These are phyloP conservation scores for Melanotaenia pygmaea DNA, from an alignment of 2,797 vertebrate species.

Conservation along the genomic window DNA sequence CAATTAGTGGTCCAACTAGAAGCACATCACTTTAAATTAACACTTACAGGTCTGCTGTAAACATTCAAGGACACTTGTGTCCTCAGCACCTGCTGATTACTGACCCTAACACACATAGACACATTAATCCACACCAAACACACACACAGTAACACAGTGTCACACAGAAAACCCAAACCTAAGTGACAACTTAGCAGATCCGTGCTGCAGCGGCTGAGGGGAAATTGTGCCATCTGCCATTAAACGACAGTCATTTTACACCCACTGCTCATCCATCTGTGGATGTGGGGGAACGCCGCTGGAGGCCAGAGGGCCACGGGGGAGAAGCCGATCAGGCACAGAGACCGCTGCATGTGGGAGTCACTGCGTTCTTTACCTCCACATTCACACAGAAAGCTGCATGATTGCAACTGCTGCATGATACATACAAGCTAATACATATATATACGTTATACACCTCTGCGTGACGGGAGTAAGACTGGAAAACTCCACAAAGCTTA, in stretches of 20 bases:
- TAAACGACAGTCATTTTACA: conserved; percentile 67
- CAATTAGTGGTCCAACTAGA: not conserved
- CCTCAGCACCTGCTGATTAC: conserved; percentile 21
- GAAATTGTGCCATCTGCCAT: conserved; percentile 74
- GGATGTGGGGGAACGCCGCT: conserved; percentile 43
- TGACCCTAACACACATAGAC: conserved; percentile 41
- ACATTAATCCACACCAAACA: conserved; percentile 20
- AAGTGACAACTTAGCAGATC: conserved; percentile 44
- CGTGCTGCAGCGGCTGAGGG: conserved; percentile 46
- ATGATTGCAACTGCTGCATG: not conserved
- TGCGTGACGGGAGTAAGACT: no score
- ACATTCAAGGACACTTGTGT: conserved; percentile 51
- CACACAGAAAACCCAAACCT: conserved; percentile 30
- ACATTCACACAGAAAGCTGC: not conserved
- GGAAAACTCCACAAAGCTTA: no score
- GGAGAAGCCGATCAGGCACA: conserved; percentile 9
- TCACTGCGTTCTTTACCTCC: not conserved
- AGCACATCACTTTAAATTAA: conserved; percentile 4
- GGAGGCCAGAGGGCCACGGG: conserved; percentile 32
- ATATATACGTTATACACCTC: no score
- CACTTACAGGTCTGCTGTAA: conserved; percentile 14
- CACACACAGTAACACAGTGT: not conserved
- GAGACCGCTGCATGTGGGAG: not conserved
- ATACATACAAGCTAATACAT: not conserved
- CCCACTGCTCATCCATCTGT: conserved; percentile 75